Evolutionary conservation across 2,888 invertebrate species (phyloP), one percentile per base, ranked within the genome.

Genomic region (Pheosia tremula): DNA sequence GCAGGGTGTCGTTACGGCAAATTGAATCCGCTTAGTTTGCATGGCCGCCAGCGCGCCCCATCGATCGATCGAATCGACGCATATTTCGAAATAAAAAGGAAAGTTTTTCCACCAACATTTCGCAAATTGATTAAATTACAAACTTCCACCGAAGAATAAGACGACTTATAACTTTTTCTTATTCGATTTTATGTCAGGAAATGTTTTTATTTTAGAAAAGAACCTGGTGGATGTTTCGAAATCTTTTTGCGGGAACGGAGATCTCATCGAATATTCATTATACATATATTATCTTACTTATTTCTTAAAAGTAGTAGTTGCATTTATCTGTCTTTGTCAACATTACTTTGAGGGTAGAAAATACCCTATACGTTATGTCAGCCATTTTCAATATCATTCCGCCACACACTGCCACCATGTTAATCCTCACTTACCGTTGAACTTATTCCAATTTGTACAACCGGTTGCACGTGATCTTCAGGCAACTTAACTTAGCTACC

Each of bases 1-100:
- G 13, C 61, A 62, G 58, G 67, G 62, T 73, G 57, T 70, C 68
- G 68, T 75, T 75, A 69, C 37, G 63, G 43, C 63, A 74, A 75
- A 75, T 74, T 73, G 74, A 70, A 68, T 75, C 66, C 66, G 45
- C 45, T 36, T 45, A 39, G 60, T 66, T 69, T 64, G 57, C 62
- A 68, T 62, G 47, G 47, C 49, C 57, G 62, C 24, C 56, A 7
- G 56, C 53, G 37, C 50, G 13, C 37, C 3, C 54, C 38, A 5
- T 43, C n/a, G 24, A 43, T 60, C 68, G 62, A 66, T 70, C 61
- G 64, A 57, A 66, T 70, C 61, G 64, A 57, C 24, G 38, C 57
- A 43, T 64, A 13, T 56, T 3, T 36, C 54, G 3, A 24, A 24
- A 24, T 59, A 66, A 68, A 60, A n/a, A 63, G 54, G 39, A 66